Conservation (phyloP, 2,797 vertebrate genomes). For the Octomys mimax region DNA sequence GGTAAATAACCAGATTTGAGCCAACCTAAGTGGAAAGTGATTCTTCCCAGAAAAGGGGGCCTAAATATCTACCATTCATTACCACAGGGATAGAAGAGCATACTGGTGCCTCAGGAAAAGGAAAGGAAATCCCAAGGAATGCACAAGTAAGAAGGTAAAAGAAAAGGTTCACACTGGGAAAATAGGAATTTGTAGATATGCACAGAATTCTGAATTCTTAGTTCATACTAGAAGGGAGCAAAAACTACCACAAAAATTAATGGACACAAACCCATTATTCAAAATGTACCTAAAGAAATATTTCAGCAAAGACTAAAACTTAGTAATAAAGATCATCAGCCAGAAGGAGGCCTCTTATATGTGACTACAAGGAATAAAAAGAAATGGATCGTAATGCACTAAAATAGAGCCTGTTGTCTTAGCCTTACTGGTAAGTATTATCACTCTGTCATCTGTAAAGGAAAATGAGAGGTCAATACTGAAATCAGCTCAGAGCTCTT, state of each 20-base stretch:
- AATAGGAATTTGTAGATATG: background rate
- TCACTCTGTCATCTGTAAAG: background rate
- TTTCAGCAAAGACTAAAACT: background rate
- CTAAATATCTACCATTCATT: background rate
- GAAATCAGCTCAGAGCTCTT: background rate
- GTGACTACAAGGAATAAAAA: background rate
- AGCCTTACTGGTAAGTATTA: background rate
- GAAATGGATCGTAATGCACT: background rate
- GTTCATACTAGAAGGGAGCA: background rate
- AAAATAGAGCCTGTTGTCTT: background rate
- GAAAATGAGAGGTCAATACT: background rate
- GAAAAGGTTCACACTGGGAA: background rate
- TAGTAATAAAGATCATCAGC: background rate
- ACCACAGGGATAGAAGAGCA: background rate
- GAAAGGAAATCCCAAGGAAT: background rate
- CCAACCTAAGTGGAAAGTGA: background rate
- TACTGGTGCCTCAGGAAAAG: background rate
- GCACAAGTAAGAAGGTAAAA: background rate
- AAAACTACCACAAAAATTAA: background rate
- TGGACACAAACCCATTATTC: background rate
- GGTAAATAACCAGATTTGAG: slow-evolving; percentile 20
- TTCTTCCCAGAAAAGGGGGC: background rate
- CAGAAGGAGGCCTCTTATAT: background rate
- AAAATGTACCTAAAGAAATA: slow-evolving; percentile 14
- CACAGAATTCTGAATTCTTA: background rate